phyloP scores from a whole-genome alignment of 2,888 invertebrate genomes.

The Nudaria mundana region DNA sequence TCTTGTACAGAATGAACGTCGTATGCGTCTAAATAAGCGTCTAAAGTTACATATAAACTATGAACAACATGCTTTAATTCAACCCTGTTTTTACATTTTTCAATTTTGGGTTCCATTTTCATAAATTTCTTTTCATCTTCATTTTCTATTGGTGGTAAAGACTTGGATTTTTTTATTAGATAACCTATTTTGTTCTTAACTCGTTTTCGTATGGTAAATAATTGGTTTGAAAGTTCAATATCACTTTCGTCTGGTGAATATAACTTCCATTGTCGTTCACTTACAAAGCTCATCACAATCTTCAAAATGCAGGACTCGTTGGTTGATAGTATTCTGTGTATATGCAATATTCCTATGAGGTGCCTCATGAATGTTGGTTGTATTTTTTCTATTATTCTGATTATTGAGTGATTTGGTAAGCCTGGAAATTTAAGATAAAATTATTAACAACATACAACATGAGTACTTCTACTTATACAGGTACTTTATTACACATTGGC shows the following conservation, averaged over 20 bases:
- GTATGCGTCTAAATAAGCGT: constrained; percentile 62
- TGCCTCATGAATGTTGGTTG: constrained; percentile 62
- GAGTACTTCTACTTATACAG: too few species aligned
- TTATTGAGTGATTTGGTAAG: constrained; percentile 50
- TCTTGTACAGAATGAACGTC: constrained; percentile 54
- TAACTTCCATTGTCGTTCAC: constrained; percentile 42
- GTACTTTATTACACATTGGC: too few species aligned
- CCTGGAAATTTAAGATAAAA: constrained; percentile 47
- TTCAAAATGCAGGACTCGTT: constrained; percentile 47
- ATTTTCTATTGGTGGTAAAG: constrained; percentile 2
- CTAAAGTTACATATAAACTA: constrained; percentile 51
- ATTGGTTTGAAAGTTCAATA: constrained; percentile 32
- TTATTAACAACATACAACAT: too few species aligned
- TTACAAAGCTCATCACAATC: constrained; percentile 48
- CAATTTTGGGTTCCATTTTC: constrained; percentile 35
- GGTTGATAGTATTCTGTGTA: constrained; percentile 42
- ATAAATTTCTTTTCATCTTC: constrained; percentile 28
- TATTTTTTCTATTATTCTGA: constrained; percentile 54
- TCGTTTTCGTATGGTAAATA: constrained; percentile 33
- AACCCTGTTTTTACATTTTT: constrained; percentile 10
- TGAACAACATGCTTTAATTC: constrained; percentile 46
- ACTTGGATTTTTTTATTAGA: constrained; percentile 40
- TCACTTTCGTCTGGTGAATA: constrained; percentile 32
- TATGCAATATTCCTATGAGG: constrained; percentile 46
- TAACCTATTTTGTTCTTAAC: constrained; percentile 39